Evolutionary conservation across 2,888 invertebrate species (phyloP).

Genomic region (Pristionchus japonicus): DNA sequence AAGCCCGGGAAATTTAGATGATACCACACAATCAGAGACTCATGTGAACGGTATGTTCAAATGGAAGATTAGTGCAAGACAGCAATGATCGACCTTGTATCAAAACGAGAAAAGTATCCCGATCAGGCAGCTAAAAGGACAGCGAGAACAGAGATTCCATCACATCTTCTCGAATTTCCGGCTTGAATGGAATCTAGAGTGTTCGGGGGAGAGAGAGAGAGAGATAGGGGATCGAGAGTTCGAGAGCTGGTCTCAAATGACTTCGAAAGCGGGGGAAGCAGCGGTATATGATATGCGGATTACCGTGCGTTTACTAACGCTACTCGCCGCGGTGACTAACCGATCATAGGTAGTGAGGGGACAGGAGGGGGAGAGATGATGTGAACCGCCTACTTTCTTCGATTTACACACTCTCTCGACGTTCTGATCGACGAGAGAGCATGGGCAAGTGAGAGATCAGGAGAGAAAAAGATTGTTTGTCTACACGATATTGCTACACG

Average conservation of each 20-base stretch:
- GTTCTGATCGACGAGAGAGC: not conserved
- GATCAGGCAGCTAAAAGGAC: not conserved
- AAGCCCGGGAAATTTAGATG: not conserved
- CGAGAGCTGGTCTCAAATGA: not conserved
- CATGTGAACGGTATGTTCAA: not conserved
- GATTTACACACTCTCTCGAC: not conserved
- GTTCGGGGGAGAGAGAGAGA: not conserved
- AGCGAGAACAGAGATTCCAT: not conserved
- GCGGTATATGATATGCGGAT: not conserved
- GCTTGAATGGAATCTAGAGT: not conserved
- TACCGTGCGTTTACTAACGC: not conserved
- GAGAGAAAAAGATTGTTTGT: not conserved
- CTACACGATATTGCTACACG: not conserved
- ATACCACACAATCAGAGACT: no score
- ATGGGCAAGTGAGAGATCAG: not conserved
- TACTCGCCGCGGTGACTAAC: not conserved
- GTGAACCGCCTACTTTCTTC: not conserved
- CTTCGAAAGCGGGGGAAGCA: not conserved
- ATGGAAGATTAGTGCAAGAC: not conserved
- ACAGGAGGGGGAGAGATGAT: not conserved
- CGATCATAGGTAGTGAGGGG: not conserved
- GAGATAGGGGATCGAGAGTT: not conserved
- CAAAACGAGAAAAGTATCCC: not conserved
- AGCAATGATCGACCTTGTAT: not conserved
- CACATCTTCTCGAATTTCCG: not conserved